Conservation (phyloP, 2,113 vertebrate species). For the Cephalopterus ornatus region DNA sequence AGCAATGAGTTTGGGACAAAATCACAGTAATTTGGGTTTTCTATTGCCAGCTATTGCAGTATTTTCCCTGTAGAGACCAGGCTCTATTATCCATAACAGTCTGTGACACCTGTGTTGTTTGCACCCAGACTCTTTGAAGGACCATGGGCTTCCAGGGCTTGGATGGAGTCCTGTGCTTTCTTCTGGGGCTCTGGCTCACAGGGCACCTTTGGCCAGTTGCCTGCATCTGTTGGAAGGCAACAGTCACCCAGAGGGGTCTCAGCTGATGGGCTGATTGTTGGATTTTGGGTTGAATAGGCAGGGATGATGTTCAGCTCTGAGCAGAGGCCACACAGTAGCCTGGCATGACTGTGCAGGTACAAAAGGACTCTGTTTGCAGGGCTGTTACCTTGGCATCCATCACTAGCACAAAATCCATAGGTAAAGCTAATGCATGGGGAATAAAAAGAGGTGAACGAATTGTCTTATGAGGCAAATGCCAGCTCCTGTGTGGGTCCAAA, state of each 20-base stretch:
- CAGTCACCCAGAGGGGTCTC: background rate
- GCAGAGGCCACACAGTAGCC: background rate
- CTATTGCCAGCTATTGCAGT: slow-evolving; percentile 8
- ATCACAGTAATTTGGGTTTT: slow-evolving; percentile 44
- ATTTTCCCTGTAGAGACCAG: slow-evolving; percentile 4
- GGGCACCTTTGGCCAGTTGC: background rate
- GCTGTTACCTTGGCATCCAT: background rate
- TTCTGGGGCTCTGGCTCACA: background rate
- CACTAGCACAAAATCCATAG: background rate
- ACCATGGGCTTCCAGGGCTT: rapidly evolving
- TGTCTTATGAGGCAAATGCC: slow-evolving; percentile 21
- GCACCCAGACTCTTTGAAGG: background rate
- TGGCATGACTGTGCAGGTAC: background rate
- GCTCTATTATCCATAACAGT: background rate
- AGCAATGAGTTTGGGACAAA: slow-evolving; percentile 24
- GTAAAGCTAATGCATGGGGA: background rate
- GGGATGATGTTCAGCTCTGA: background rate
- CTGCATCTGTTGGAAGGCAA: background rate
- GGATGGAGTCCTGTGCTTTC: background rate
- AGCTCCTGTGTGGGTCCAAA: background rate
- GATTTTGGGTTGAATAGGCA: background rate
- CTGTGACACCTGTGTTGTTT: background rate
- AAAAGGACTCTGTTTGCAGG: background rate
- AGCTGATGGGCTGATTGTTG: background rate
- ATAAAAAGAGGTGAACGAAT: background rate